Evolutionary conservation across 2,113 vertebrate genomes (phyloP), one percentile per base, ranked within the genome.

Genomic region (Hymenochirus boettgeri): DNA sequence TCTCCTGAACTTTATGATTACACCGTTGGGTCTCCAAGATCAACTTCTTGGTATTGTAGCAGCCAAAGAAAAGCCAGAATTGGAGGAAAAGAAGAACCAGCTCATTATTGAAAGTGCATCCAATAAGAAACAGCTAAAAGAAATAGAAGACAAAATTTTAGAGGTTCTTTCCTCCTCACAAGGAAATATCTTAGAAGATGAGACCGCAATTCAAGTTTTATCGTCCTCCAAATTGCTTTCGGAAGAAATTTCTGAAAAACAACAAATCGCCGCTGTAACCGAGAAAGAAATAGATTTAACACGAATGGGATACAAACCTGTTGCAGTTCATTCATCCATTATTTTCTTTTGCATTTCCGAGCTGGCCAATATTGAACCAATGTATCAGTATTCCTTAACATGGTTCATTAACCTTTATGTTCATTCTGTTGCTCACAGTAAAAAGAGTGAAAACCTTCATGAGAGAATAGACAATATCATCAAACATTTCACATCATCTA

Each of bases 1-100:
- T 72, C 83, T 97, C 8, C 83, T 97, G 52, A 97, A 97, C 79
- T 96, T 97, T 37, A 93, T 94, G 91, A 97, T 97, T 76, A 97
- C 95, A 0, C 94, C 95, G 9, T 75, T 95, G 25, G 95, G 94
- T 19, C 86, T 97, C 54, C 89, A 97, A 72, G 93, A 97, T 69
- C 95, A 97, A 26, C 92, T 97, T 55, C 85, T 97, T 26, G 94
- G 93, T 27, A 89, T 95, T 7, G 89, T 96, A 31, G 93, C 92
- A 7, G 91, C 93, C 39, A 89, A 91, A 72, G 95, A 97, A 76
- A 96, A 92, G 73, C 93, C 94, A 2, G 90, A 96, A 21, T 84
- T 97, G 23, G 92, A 95, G 64, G 91, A 95, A 72, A 93, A 91
- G 76, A 97, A 97, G 82, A 95, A 94, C 57, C 60, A 91, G 60